These are phyloP conservation scores for Harpegnathos saltator DNA, from an alignment of 1,140 invertebrate genomes.

Conservation along the genomic window DNA sequence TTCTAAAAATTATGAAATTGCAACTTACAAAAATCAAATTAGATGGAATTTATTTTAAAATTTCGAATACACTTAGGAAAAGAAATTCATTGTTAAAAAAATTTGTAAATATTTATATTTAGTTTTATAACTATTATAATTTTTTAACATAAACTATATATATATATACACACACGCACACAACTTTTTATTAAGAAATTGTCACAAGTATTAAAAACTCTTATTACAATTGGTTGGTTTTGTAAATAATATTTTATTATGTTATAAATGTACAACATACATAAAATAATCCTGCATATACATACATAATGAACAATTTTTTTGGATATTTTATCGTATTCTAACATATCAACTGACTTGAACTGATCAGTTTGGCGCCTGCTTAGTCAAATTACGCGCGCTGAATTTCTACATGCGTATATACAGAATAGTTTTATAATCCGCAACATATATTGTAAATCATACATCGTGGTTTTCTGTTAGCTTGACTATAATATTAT, in stretches of 20 bases:
- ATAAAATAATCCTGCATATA: conserved; percentile 41
- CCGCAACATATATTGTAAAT: neutral
- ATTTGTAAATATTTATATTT: too few species aligned
- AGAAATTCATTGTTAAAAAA: too few species aligned
- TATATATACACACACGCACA: neutral
- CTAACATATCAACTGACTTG: neutral
- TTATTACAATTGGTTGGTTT: neutral
- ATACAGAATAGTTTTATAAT: conserved; percentile 28
- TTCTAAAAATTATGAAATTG: neutral
- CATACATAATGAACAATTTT: conserved; percentile 6
- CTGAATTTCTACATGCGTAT: neutral
- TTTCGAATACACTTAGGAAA: too few species aligned
- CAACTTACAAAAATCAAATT: neutral
- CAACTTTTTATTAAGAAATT: neutral
- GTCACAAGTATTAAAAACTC: neutral
- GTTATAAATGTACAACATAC: conserved; percentile 52
- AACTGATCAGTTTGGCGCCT: neutral
- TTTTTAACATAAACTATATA: too few species aligned
- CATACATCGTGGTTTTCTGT: conserved; percentile 5
- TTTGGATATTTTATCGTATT: neutral
- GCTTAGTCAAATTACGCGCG: conserved; percentile 2
- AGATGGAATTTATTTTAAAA: neutral
- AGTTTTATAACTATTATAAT: too few species aligned
- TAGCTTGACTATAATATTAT: conserved; percentile 32
- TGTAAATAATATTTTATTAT: conserved; percentile 57